Conservation (phyloP, 1,140 invertebrate genomes). For the Chironomus tepperi region DNA sequence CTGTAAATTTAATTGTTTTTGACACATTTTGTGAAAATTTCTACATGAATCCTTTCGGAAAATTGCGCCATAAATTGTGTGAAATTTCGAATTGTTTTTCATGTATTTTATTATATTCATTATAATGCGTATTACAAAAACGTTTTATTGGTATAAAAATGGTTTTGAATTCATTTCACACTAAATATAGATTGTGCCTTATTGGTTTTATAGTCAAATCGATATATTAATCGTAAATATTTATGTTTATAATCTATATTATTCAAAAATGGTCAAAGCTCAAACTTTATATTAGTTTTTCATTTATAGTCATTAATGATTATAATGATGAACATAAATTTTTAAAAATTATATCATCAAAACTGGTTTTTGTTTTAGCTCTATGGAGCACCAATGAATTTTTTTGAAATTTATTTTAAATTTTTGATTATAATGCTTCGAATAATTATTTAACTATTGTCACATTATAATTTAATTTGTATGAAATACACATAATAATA, state of each 20-base stretch:
- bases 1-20: too few relatives aligned
- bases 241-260: neutral
- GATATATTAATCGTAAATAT: neutral
- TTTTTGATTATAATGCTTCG: neutral
- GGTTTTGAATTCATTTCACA: neutral
- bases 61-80: neutral
- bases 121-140: neutral
- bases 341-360: neutral
- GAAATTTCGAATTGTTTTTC: neutral
- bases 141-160: neutral
- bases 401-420: neutral
- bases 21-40: too few relatives aligned
- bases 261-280: neutral
- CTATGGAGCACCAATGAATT: neutral
- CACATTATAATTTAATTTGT: neutral
- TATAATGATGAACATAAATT: too few relatives aligned
- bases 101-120: neutral
- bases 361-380: neutral
- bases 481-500: neutral
- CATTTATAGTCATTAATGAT: neutral
- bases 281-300: neutral
- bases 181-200: constrained; percentile 2
- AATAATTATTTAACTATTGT: neutral
- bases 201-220: neutral
- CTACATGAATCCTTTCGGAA: neutral